Percentiles rank a stretch among this genome's conserved stretches.
Evolutionary conservation across 2,113 vertebrate genomes (phyloP).

Genomic region (Gavia stellata): DNA sequence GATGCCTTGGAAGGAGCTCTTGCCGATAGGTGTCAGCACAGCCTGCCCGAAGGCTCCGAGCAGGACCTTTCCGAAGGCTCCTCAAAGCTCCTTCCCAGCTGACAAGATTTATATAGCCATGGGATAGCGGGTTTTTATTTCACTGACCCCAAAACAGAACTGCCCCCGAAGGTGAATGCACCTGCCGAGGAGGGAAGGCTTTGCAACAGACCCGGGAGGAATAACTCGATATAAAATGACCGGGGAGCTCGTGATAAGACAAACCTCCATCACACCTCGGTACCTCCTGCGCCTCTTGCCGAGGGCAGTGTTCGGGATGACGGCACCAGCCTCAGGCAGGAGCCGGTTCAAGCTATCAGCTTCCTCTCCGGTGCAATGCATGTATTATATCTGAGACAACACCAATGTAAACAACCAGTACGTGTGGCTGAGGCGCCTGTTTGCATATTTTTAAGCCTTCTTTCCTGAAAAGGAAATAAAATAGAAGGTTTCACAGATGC

Average conservation of each 20-base stretch:
- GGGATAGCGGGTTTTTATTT: background rate
- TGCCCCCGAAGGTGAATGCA: background rate
- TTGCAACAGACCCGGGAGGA: background rate
- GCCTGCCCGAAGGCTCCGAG: background rate
- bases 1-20: background rate
- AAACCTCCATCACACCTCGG: background rate
- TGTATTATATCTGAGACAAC: background rate
- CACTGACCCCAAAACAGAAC: rapidly evolving
- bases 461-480: slow-evolving; percentile 27
- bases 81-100: background rate
- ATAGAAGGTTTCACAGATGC: background rate
- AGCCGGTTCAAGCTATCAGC: background rate
- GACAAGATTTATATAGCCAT: rapidly evolving
- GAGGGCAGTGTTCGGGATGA: rapidly evolving
- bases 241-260: background rate
- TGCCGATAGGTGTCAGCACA: slow-evolving; percentile 62
- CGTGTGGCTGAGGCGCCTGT: background rate
- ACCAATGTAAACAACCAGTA: background rate
- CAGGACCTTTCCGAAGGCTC: background rate
- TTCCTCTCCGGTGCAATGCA: background rate
- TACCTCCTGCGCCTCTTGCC: background rate
- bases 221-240: rapidly evolving
- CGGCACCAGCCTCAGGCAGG: background rate
- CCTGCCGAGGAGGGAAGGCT: background rate
- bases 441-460: background rate